A percentile compares a stretch with the other conserved stretches of the same genome.
phyloP scores from a whole-genome alignment of 2,797 vertebrate species.

The Hydrophis major region DNA sequence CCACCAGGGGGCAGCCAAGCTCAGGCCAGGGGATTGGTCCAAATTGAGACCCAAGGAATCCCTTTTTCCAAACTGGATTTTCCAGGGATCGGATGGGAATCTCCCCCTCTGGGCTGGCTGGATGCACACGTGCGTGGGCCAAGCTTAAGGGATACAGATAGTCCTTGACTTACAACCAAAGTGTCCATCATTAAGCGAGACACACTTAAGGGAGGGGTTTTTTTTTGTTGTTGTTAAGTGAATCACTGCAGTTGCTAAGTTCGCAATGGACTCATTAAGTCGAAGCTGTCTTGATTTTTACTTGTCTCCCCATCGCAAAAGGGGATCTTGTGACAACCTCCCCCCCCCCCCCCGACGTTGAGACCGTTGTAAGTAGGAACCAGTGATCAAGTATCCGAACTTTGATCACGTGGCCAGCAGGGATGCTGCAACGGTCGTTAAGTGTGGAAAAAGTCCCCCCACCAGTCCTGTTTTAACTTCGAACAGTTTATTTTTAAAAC shows the following conservation, averaged over 20 bases:
- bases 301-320: neutral
- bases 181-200: neutral
- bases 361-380: neutral
- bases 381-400: neutral
- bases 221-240: neutral
- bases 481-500: neutral
- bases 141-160: neutral
- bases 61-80: neutral
- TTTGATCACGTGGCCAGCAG: neutral
- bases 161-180: neutral
- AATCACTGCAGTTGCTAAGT: neutral
- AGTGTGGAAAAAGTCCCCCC: neutral
- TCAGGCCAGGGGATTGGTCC: neutral
- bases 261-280: neutral
- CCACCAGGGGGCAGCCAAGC: conserved; percentile 15
- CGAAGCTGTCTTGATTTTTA: neutral
- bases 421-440: neutral
- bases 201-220: too few species aligned
- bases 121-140: neutral
- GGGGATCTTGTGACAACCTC: neutral
- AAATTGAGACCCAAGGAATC: neutral
- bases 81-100: neutral
- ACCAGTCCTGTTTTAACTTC: neutral
- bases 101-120: neutral
- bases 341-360: fast-evolving